These are phyloP conservation scores for Amphipoea lucens DNA, from an alignment of 2,888 invertebrate species.

Conservation along the genomic window DNA sequence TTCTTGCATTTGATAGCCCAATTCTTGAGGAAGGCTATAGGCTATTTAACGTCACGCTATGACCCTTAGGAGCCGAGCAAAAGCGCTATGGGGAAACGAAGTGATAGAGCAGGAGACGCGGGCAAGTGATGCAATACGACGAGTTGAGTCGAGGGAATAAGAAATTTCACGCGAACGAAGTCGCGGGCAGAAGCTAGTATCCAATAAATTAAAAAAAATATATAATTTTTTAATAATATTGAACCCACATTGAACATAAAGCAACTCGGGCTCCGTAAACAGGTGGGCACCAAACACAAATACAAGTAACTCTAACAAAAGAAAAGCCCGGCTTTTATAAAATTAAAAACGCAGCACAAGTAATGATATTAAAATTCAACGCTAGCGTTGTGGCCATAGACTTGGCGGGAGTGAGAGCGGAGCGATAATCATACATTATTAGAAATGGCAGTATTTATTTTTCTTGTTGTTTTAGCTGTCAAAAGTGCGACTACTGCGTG, in stretches of 20 bases:
- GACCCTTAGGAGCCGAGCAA: no score
- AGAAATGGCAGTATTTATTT: neutral
- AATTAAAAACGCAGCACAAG: constrained; percentile 87
- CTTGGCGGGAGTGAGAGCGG: neutral
- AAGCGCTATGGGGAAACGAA: no score
- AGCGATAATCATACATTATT: neutral
- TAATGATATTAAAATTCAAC: constrained; percentile 90
- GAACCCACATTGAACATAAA: constrained; percentile 57
- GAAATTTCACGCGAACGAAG: no score
- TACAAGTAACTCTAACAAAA: constrained; percentile 74
- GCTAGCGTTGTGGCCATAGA: constrained; percentile 72
- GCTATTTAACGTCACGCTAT: no score
- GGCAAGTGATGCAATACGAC: no score
- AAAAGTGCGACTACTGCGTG: neutral
- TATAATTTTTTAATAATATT: constrained; percentile 21
- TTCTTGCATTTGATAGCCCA: no score
- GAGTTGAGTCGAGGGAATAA: no score
- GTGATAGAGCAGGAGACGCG: no score
- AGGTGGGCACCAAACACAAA: constrained; percentile 66
- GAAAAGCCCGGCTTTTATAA: constrained; percentile 84
- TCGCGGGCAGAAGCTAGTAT: no score
- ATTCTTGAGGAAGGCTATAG: no score
- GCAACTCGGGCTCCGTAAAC: constrained; percentile 56
- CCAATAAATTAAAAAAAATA: neutral
- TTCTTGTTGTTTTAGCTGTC: neutral